phyloP scores from a whole-genome alignment of 2,113 vertebrate species.

The Mystacornis crossleyi region DNA sequence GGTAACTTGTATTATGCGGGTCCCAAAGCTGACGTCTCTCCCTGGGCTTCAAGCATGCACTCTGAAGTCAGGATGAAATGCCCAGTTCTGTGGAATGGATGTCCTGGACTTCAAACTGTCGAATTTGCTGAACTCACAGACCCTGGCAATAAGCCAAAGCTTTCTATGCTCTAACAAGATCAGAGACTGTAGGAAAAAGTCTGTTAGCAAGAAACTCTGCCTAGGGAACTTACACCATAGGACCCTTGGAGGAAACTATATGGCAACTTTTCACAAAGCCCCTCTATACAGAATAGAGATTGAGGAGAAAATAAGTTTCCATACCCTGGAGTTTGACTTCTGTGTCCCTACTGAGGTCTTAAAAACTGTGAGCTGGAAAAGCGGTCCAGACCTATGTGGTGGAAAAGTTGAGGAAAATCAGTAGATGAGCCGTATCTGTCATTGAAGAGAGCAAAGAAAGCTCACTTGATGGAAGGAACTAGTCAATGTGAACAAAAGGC shows the following conservation, averaged over 20 bases:
- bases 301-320: background rate
- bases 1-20: background rate
- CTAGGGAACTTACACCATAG: background rate
- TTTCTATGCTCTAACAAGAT: background rate
- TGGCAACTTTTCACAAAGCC: background rate
- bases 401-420: background rate
- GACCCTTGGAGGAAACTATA: background rate
- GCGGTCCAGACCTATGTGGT: background rate
- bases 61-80: constrained; percentile 9
- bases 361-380: background rate
- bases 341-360: background rate
- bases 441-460: constrained; percentile 2
- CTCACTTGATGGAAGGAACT: constrained; percentile 1
- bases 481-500: background rate
- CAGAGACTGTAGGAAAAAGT: background rate
- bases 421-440: background rate
- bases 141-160: background rate
- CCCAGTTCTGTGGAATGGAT: background rate
- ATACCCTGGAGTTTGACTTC: background rate
- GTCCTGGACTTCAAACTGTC: background rate
- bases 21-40: background rate
- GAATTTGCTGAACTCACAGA: constrained; percentile 20
- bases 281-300: background rate
- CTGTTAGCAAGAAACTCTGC: constrained; percentile 8
- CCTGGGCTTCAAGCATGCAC: background rate